Percentiles rank a stretch among this genome's conserved stretches.
Evolutionary conservation across 2,888 invertebrate genomes (phyloP).

Genomic region (Drosophila koepferae): DNA sequence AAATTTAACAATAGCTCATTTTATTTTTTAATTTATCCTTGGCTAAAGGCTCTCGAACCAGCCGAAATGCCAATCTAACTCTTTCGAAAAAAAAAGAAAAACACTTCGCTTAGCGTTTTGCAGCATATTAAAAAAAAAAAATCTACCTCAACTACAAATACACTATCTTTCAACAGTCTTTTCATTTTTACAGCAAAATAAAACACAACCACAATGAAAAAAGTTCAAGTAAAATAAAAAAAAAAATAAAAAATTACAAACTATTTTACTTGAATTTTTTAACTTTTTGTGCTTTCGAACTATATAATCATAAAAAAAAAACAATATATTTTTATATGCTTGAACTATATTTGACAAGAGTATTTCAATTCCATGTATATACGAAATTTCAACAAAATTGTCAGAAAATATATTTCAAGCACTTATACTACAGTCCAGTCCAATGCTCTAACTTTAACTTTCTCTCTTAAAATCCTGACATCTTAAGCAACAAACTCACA

Average conservation of each 20-base stretch:
- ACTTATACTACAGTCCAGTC: slow-evolving; percentile 47
- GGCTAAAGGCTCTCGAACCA: slow-evolving; percentile 34
- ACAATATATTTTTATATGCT: slow-evolving; percentile 43
- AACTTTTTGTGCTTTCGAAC: slow-evolving; percentile 27
- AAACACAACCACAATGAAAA: neutral
- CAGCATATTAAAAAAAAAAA: slow-evolving; percentile 44
- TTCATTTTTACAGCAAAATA: slow-evolving; percentile 31
- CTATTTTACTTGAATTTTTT: slow-evolving; percentile 30
- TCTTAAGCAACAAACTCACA: slow-evolving; percentile 71
- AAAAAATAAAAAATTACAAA: neutral
- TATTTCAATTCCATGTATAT: slow-evolving; percentile 25
- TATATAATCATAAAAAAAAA: slow-evolving; percentile 23
- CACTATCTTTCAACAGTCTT: slow-evolving; percentile 31
- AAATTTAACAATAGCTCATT: slow-evolving; percentile 16
- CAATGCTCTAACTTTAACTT: slow-evolving; percentile 75
- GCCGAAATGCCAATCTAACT: slow-evolving; percentile 28
- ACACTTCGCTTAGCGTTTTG: slow-evolving; percentile 70
- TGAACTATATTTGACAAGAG: slow-evolving; percentile 49
- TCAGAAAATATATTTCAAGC: slow-evolving; percentile 52
- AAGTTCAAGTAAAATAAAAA: slow-evolving; percentile 20
- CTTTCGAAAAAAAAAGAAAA: slow-evolving; percentile 22
- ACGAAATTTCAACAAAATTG: slow-evolving; percentile 14
- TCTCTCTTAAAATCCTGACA: slow-evolving; percentile 62
- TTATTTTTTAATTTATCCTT: slow-evolving; percentile 21
- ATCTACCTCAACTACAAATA: slow-evolving; percentile 37